These are phyloP conservation scores for Taeniopygia guttata DNA, from an alignment of 2,797 vertebrate species.

Conservation along the genomic window DNA sequence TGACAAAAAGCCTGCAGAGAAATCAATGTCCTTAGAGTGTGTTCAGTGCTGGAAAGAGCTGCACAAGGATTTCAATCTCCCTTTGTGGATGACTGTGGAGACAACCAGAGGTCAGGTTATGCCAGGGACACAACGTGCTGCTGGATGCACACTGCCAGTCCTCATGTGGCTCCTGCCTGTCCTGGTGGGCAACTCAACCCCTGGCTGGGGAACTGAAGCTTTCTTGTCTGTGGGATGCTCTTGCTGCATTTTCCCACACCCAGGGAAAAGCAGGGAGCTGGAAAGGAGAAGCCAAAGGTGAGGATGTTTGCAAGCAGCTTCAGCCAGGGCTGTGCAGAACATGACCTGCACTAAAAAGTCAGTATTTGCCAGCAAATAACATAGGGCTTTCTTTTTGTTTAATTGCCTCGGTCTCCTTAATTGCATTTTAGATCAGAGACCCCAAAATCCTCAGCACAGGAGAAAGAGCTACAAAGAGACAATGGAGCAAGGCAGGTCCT, in stretches of 20 bases:
- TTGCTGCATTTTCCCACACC: not conserved
- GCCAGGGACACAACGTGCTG: rapidly evolving
- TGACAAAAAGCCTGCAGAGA: not conserved
- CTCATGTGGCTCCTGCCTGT: not conserved
- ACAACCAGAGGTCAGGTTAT: not conserved
- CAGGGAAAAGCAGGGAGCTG: not conserved
- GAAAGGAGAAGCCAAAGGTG: not conserved
- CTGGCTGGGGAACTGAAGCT: not conserved
- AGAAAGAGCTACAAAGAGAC: not conserved
- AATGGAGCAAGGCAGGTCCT: not conserved
- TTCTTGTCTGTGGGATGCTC: not conserved
- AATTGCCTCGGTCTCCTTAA: not conserved
- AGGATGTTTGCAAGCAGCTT: not conserved
- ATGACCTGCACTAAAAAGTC: not conserved
- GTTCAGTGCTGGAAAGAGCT: not conserved
- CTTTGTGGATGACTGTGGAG: not conserved
- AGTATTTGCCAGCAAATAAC: not conserved
- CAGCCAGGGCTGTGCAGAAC: not conserved
- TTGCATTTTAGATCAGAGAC: not conserved
- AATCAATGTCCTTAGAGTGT: not conserved
- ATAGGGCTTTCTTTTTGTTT: not conserved
- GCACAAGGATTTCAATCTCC: not conserved
- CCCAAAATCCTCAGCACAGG: not conserved
- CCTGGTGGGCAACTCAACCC: not conserved
- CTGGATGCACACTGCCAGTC: not conserved